Evolutionary conservation across 2,888 invertebrate species (phyloP), one percentile per base, ranked within the genome.

Genomic region (Notodonta dromedarius): DNA sequence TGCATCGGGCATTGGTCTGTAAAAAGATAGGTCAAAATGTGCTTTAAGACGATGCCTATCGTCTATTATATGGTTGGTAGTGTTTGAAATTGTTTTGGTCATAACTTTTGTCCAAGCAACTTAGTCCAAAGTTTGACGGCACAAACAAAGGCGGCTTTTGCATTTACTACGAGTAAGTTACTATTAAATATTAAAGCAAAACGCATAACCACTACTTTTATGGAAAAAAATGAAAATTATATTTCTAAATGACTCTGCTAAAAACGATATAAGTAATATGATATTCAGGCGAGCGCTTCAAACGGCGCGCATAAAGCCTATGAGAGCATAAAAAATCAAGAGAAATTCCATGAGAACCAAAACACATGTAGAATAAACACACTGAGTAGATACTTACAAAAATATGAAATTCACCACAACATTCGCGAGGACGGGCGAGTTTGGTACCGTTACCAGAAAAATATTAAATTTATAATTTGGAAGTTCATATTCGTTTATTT

Each of bases 341-440:
- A 90, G 89, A 85, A 90, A 88, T 88, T 85, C 87, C 91, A 93
- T 93, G 93, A 91, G 93, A 93, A 93, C 93, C 91, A 79, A 90
- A 92, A 93, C 93, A 93, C 89, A 90, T 93, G 93, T 86, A 88
- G 89, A 90, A 91, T 93, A 93, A 92, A 91, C 93, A 93, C 89
- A 88, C 91, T 85, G 83, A 88, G 93, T 89, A 91, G 91, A 92
- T 93, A 93, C 93, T 93, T 92, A 92, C 91, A 92, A 93, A 93
- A 93, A 93, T 93, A 93, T 93, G 93, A 93, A 93, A 93, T 93
- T 93, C 93, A 93, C 93, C 93, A 91, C 93, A 92, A 92, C 93
- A 93, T 93, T 93, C 92, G 89, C 91, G 75, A 90, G 90, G 89
- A 90, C 89, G 87, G 79, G 84, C 70, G 83, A 80, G 77, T 74